phyloP scores from a whole-genome alignment of 2,113 vertebrate genomes.

The Daboia siamensis region DNA sequence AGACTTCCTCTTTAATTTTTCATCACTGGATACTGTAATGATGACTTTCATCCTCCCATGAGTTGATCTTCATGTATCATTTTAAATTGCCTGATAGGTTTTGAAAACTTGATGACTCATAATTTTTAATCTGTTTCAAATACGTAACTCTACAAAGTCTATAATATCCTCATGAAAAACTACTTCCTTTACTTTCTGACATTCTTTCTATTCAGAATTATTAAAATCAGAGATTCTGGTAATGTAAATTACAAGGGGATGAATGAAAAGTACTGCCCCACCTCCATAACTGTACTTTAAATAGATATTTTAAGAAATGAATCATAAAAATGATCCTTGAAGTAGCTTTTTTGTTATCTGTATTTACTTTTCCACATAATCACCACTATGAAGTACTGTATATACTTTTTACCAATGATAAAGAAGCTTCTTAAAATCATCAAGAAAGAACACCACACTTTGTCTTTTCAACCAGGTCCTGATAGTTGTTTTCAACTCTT shows the following conservation, averaged over 20 bases:
- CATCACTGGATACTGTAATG: background rate
- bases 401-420: background rate
- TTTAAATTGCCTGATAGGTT: conserved; percentile 14
- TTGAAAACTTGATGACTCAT: conserved; percentile 6
- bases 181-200: background rate
- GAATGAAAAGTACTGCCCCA: background rate
- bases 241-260: background rate
- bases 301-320: background rate
- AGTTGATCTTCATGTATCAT: conserved; percentile 10
- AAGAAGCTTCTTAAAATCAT: background rate
- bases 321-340: background rate
- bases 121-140: background rate
- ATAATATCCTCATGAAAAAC: background rate
- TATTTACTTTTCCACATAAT: background rate
- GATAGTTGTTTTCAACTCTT: background rate
- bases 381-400: background rate
- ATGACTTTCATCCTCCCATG: conserved; percentile 7
- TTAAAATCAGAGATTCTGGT: background rate
- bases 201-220: background rate
- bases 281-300: background rate
- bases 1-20: conserved; percentile 17
- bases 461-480: background rate
- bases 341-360: background rate
- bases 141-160: background rate
- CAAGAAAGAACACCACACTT: background rate